Percentiles rank a stretch among this genome's conserved stretches.
These are phyloP conservation scores for Scolanthus callimorphus DNA, from an alignment of 92 coral and sea anemone genomes.

Conservation along the genomic window DNA sequence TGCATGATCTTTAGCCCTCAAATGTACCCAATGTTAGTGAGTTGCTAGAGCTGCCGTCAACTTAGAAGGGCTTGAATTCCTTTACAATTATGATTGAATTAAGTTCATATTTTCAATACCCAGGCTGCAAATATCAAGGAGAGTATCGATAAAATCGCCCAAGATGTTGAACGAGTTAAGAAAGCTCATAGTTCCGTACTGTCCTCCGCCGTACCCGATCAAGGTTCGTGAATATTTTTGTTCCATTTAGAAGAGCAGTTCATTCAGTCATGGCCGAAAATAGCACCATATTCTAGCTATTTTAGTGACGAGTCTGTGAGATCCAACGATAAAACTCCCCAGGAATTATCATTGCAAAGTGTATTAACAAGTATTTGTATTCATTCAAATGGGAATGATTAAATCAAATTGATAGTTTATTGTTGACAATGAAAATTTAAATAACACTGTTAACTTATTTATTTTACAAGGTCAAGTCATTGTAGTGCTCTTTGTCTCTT, in stretches of 20 bases:
- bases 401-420: too few relatives aligned
- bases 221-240: slow-evolving; percentile 40
- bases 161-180: slow-evolving; percentile 89
- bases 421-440: too few relatives aligned
- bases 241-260: neutral
- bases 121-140: slow-evolving; percentile 82
- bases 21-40: too few relatives aligned
- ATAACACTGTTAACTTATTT: too few relatives aligned
- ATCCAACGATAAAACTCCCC: neutral
- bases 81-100: neutral
- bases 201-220: slow-evolving; percentile 87
- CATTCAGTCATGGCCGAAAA: neutral
- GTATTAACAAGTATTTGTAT: too few relatives aligned
- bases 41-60: too few relatives aligned
- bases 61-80: neutral
- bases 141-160: slow-evolving; percentile 74
- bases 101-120: neutral
- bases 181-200: slow-evolving; percentile 87
- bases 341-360: too few relatives aligned
- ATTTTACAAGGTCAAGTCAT: too few relatives aligned
- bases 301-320: neutral
- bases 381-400: too few relatives aligned
- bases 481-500: too few relatives aligned
- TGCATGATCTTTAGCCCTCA: too few relatives aligned
- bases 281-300: neutral